phyloP scores from a whole-genome alignment of 2,113 vertebrate species.

The Phycodurus eques region DNA sequence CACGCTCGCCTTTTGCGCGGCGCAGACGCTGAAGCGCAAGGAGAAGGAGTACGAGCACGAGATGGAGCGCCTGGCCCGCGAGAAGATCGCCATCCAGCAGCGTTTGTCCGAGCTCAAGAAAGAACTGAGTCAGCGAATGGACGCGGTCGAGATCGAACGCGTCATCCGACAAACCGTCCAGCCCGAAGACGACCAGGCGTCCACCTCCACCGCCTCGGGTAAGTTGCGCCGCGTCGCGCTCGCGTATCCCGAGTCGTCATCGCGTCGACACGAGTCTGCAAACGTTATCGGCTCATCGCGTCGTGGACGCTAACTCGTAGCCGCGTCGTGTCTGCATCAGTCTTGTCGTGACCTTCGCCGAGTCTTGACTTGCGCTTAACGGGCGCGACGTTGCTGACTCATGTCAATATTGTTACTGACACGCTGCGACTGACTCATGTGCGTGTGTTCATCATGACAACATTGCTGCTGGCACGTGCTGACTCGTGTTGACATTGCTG shows the following conservation, averaged over 20 bases:
- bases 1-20: neutral
- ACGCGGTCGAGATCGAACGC: constrained; percentile 82
- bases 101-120: constrained; percentile 90
- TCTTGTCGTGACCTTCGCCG: too few relatives aligned
- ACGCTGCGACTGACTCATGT: neutral
- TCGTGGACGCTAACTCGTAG: too few relatives aligned
- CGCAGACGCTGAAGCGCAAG: constrained; percentile 92
- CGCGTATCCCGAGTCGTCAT: too few relatives aligned
- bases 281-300: too few relatives aligned
- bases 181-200: constrained; percentile 96
- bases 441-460: neutral
- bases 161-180: constrained; percentile 90
- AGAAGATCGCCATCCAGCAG: constrained; percentile 95
- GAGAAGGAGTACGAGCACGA: constrained; percentile 97
- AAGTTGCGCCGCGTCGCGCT: neutral
- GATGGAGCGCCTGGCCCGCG: constrained; percentile 93
- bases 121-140: constrained; percentile 90
- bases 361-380: neutral
- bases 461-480: neutral
- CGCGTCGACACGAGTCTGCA: too few relatives aligned
- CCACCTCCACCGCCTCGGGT: constrained; percentile 97
- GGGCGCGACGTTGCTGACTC: neutral
- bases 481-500: neutral
- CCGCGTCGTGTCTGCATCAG: too few relatives aligned
- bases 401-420: neutral